Evolutionary conservation across 2,797 vertebrate genomes (phyloP).

Genomic region (Cuculus canorus): DNA sequence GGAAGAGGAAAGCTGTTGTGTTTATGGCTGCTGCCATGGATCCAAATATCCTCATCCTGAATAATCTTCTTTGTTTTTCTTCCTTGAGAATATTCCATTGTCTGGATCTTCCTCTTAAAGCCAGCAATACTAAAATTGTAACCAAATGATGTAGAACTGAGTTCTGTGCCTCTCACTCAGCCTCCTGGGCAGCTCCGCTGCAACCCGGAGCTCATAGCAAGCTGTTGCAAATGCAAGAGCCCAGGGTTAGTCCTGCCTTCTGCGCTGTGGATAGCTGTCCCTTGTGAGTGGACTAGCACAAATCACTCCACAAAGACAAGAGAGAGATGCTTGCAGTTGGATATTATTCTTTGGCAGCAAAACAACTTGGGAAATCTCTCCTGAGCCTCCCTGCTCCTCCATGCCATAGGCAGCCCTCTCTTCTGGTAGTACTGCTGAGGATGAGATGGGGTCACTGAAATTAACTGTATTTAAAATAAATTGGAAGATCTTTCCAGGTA

Average conservation of each 20-base stretch:
- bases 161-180: background rate
- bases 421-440: background rate
- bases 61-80: background rate
- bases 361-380: background rate
- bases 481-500: background rate
- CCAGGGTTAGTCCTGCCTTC: background rate
- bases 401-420: background rate
- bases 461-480: accelerated
- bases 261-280: background rate
- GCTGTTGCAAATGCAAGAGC: background rate
- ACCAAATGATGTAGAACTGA: background rate
- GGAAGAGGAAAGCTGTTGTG: background rate
- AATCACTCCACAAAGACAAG: background rate
- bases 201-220: background rate
- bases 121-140: background rate
- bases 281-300: accelerated
- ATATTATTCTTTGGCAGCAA: background rate
- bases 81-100: background rate
- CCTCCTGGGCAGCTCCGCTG: background rate
- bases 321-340: background rate
- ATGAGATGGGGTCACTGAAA: background rate
- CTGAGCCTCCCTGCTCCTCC: background rate
- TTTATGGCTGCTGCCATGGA: slow-evolving; percentile 5
- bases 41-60: slow-evolving; percentile 26
- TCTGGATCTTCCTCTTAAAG: background rate